Percentiles rank a stretch among this genome's conserved stretches.
Evolutionary conservation across 2,888 invertebrate species (phyloP).

Genomic region (Drosophila koepferae): DNA sequence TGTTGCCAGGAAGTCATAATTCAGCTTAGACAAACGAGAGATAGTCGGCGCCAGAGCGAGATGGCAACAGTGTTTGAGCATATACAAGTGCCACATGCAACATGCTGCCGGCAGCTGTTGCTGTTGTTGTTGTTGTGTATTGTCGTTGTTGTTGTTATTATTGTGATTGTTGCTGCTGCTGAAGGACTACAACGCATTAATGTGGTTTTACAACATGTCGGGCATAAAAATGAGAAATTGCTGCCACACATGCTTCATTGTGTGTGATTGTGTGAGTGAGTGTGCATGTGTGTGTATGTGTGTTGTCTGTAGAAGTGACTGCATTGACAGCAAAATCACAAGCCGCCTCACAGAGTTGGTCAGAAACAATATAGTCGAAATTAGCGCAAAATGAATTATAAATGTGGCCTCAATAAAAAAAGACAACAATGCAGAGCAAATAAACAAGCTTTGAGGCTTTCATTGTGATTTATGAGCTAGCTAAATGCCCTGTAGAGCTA

Average conservation of each 20-base stretch:
- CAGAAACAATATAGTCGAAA: conserved; percentile 67
- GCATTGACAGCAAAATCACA: conserved; percentile 39
- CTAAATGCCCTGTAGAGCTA: neutral
- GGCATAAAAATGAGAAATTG: conserved; percentile 78
- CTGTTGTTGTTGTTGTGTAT: conserved; percentile 23
- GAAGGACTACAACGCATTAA: conserved; percentile 76
- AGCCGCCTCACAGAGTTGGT: conserved; percentile 18
- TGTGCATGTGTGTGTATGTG: neutral
- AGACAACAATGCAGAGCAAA: conserved; percentile 30
- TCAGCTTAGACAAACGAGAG: conserved; percentile 78
- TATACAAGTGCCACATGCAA: conserved; percentile 56
- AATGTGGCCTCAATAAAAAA: conserved; percentile 69
- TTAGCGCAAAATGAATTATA: conserved; percentile 80
- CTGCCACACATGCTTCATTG: conserved; percentile 68
- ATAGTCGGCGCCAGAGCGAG: conserved; percentile 27
- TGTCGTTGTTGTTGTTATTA: conserved; percentile 26
- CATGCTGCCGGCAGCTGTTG: conserved; percentile 53
- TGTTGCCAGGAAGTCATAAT: conserved; percentile 80
- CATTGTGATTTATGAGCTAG: neutral
- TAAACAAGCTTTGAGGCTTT: neutral
- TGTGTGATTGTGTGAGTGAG: neutral
- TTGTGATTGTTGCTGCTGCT: conserved; percentile 40
- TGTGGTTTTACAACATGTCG: conserved; percentile 77
- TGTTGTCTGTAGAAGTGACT: conserved; percentile 7
- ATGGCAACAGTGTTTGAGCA: conserved; percentile 1